A percentile compares a stretch with the other conserved stretches of the same genome.
Conservation (phyloP, 2,888 invertebrate species). For the Metacarcinus magister region DNA sequence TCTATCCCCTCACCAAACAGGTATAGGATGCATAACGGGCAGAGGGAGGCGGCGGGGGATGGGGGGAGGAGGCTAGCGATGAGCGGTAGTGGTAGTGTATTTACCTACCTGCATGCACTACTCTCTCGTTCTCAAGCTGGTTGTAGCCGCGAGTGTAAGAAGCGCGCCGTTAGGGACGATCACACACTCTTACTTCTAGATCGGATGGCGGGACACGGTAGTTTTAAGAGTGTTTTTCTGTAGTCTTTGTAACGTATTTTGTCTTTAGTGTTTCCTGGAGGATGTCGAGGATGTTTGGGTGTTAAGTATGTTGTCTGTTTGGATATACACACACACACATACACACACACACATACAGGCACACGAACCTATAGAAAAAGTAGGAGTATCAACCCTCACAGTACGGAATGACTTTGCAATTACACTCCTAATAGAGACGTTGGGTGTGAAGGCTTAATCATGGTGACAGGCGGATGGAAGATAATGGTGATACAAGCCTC, state of each 20-base stretch:
- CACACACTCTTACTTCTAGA: background rate
- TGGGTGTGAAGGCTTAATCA: background rate
- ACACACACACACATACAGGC: background rate
- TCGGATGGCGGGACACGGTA: background rate
- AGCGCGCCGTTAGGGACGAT: background rate
- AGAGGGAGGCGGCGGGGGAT: background rate
- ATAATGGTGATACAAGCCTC: background rate
- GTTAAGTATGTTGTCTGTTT: too few species aligned
- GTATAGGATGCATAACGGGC: background rate
- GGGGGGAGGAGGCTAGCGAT: background rate
- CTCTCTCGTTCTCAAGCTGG: background rate
- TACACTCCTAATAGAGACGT: background rate
- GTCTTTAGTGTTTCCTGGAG: too few species aligned
- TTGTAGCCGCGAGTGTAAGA: background rate
- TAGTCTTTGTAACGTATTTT: background rate
- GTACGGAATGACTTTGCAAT: background rate
- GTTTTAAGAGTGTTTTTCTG: constrained; percentile 26
- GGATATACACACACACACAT: background rate
- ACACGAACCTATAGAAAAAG: background rate
- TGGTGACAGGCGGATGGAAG: background rate
- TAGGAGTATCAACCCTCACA: background rate
- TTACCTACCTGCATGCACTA: background rate
- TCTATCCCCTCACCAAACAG: background rate
- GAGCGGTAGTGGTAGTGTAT: background rate
- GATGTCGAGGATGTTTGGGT: too few species aligned